Evolutionary conservation across 2,113 vertebrate genomes (phyloP).

Genomic region (Pipa parva): DNA sequence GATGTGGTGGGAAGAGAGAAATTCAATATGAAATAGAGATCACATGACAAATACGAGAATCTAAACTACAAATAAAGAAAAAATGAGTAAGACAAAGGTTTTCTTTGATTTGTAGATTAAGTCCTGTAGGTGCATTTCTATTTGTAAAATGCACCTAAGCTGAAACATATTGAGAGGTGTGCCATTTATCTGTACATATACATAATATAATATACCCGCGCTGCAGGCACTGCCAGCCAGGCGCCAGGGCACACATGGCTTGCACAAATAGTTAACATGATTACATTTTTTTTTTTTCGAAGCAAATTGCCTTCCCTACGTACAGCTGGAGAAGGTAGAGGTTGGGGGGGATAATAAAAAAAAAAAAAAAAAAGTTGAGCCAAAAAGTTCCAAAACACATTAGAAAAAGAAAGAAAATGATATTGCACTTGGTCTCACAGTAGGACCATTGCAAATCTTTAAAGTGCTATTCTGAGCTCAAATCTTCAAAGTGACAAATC

Average conservation of each 20-base stretch:
- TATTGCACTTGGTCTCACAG: slow-evolving; percentile 31
- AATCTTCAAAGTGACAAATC: slow-evolving; percentile 48
- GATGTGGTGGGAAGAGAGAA: too few relatives aligned
- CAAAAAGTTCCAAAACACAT: slow-evolving; percentile 26
- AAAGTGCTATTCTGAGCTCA: slow-evolving; percentile 29
- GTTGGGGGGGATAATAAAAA: neutral
- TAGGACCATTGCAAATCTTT: slow-evolving; percentile 34
- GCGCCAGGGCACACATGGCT: too few relatives aligned
- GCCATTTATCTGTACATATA: neutral
- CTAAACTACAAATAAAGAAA: too few relatives aligned
- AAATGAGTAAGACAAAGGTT: too few relatives aligned
- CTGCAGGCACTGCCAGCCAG: neutral
- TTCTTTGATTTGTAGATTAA: too few relatives aligned
- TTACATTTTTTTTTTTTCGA: slow-evolving; percentile 35
- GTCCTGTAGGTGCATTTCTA: too few relatives aligned
- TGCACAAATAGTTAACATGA: slow-evolving; percentile 5
- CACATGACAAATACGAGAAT: too few relatives aligned
- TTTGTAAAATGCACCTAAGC: too few relatives aligned
- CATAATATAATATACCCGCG: neutral
- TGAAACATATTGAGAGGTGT: too few relatives aligned
- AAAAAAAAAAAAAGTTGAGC: too few relatives aligned
- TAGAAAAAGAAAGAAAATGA: slow-evolving; percentile 24
- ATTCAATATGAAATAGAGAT: too few relatives aligned
- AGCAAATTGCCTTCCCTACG: slow-evolving; percentile 11
- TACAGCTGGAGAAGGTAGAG: slow-evolving; percentile 12